These are phyloP conservation scores for Neelides sp. DNA, from an alignment of 1,140 invertebrate genomes.

Conservation along the genomic window DNA sequence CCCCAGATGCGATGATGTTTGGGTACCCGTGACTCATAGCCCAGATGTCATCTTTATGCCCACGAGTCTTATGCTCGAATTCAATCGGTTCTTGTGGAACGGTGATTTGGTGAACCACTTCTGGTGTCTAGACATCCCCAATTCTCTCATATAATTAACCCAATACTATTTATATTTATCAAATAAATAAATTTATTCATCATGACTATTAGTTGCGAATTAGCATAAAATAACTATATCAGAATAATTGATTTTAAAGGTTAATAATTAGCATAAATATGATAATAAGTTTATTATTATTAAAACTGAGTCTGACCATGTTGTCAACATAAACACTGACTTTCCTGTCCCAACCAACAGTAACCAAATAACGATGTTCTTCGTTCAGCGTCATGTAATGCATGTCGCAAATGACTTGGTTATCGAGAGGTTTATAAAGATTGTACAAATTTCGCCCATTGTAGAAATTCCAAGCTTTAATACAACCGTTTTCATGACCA, in stretches of 20 bases:
- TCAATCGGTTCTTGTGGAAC: conserved; percentile 8
- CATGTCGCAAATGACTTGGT: conserved; percentile 18
- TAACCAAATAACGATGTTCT: conserved; percentile 16
- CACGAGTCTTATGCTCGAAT: conserved; percentile 5
- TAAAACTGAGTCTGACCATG: no score
- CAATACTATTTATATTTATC: no score
- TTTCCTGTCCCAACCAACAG: conserved; percentile 15
- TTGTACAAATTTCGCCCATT: conserved; percentile 19
- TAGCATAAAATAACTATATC: no score
- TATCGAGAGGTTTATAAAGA: conserved; percentile 14
- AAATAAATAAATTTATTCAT: no score
- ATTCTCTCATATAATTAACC: no score
- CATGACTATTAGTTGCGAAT: no score
- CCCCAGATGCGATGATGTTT: conserved; percentile 16
- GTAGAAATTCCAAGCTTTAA: conserved; percentile 22
- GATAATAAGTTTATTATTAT: no score
- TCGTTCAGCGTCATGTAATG: conserved; percentile 19
- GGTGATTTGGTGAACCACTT: conserved; percentile 5
- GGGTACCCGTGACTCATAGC: conserved; percentile 5
- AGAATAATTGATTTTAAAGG: no score
- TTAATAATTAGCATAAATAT: no score
- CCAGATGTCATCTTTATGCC: conserved; percentile 19
- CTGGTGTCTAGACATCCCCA: no score
- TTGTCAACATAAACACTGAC: no score
- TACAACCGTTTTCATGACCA: conserved; percentile 14